Evolutionary conservation across 2,797 vertebrate species (phyloP), one percentile per base, ranked within the genome.

Genomic region (Clarias laeviceps): DNA sequence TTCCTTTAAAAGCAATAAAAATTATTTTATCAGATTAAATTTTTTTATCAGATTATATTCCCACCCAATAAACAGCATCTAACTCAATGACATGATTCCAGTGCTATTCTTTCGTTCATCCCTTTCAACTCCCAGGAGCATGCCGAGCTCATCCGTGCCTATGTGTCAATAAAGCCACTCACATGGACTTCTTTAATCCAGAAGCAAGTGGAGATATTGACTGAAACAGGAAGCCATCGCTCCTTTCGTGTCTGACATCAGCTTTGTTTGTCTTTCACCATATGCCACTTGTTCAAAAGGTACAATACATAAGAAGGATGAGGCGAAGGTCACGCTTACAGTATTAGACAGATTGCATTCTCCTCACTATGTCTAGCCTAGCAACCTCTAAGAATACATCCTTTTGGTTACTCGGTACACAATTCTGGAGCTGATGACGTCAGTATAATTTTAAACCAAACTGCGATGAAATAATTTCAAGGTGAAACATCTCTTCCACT

Each of bases 251-350:
- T 82, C 82, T 82, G 82, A 88, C 84, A 84, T 86, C 72, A 85
- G 84, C 70, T 77, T 81, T 89, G 85, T 89, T 86, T 89, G 78
- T 66, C 82, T 89, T 88, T 80, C 80, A 61, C 85, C 88, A 89
- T 88, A 88, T 88, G 85, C 72, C 7, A 2, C 59, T 76, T 15
- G 82, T 79, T 86, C 82, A 24, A 85, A 80, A 83, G 80, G 84
- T 83, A 80, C 76, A 88, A 74, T 76, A 66, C 27, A 45, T 50
- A 65, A 80, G 56, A 69, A 69, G 34, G 34, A 64, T n/a, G 64
- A 86, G 50, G 70, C 22, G 2, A 74, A 82, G 69, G 80, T 82
- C 80, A 68, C 50, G 32, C 27, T 32, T 61, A 24, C 32, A 86
- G 72, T 74, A 59, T 76, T 32, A 70, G 54, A 56, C 85, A 27